These are phyloP conservation scores for Heliconius himera DNA, from an alignment of 1,140 invertebrate species.

Conservation along the genomic window DNA sequence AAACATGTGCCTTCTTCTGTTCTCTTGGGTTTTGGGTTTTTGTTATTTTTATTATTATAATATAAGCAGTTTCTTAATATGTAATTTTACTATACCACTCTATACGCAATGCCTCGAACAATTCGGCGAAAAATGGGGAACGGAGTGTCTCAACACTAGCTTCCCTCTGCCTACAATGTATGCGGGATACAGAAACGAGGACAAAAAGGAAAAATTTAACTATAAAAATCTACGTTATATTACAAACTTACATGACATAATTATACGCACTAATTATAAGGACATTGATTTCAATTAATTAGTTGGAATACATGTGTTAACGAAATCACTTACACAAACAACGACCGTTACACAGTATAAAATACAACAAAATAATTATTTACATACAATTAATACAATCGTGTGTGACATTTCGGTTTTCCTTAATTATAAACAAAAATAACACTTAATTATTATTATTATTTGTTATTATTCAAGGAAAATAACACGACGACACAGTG, in stretches of 20 bases:
- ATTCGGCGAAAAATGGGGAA: too few relatives aligned
- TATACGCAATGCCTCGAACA: too few relatives aligned
- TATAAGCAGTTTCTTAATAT: too few relatives aligned
- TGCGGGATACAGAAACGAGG: too few relatives aligned
- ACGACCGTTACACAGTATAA: background rate
- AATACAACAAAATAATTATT: background rate
- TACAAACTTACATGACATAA: conserved; percentile 9
- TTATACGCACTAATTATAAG: background rate
- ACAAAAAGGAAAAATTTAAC: too few relatives aligned
- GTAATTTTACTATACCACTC: too few relatives aligned
- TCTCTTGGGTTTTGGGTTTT: too few relatives aligned
- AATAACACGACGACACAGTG: background rate
- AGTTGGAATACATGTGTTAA: background rate
- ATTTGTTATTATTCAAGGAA: background rate
- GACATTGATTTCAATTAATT: background rate
- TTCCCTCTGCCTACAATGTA: too few relatives aligned
- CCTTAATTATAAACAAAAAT: conserved; percentile 3
- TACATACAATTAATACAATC: background rate
- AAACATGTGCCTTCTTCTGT: too few relatives aligned
- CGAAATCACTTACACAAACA: background rate
- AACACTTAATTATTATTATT: background rate
- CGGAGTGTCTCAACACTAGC: too few relatives aligned
- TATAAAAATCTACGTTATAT: background rate
- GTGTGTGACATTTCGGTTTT: background rate
- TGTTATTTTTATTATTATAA: too few relatives aligned